Base-by-base conservation (phyloP, 64 coral and sea anemone species). In the Montipora sp. region DNA sequence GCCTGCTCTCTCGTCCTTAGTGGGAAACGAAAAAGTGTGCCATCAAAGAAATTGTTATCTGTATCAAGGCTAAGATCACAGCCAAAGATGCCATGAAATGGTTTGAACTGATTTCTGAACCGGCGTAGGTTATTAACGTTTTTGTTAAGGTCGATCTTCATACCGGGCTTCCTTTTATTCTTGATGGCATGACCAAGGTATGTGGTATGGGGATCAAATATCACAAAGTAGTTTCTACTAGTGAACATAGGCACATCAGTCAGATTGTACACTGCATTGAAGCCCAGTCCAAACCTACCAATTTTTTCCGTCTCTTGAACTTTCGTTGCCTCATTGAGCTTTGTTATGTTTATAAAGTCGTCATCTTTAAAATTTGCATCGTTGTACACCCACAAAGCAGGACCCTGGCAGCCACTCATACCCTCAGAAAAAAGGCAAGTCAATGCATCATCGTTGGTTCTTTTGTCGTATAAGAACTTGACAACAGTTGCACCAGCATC, bases 261-360 rank as follows among this genome's bases (percentile, higher is more conserved):
- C 19, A 96, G 47, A 50, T 98, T 94, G 89, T 98, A 98, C 36
- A 94, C 95, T 16, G 95, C 69, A 47, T 94, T 98, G 58, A 98
- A 98, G 13, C 95, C 95, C 77, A 98, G 92, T 47, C 95, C 95
- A 92, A 98, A 98, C 68, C 83, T 77, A 55, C 95, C 95, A 70
- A 96, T 93, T 46, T 94, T 96, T 13, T 91, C 86, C 4, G 88
- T 87, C 50, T 96, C 88, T 4, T 87, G 75, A 70, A 90, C 88
- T 70, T 96, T 96, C 4, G 95, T 96, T 61, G 76, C 95, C 44
- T 87, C 95, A 77, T 90, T 93, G 13, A 96, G 83, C 60, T 81
- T 96, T 23, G 79, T 92, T 27, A 96, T 94, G 82, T 94, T 96
- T 47, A 94, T 85, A 66, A 96, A 96, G 61, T 96, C 95, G 87